Evolutionary conservation across 2,113 vertebrate species (phyloP).

Genomic region (Clarias gariepinus): DNA sequence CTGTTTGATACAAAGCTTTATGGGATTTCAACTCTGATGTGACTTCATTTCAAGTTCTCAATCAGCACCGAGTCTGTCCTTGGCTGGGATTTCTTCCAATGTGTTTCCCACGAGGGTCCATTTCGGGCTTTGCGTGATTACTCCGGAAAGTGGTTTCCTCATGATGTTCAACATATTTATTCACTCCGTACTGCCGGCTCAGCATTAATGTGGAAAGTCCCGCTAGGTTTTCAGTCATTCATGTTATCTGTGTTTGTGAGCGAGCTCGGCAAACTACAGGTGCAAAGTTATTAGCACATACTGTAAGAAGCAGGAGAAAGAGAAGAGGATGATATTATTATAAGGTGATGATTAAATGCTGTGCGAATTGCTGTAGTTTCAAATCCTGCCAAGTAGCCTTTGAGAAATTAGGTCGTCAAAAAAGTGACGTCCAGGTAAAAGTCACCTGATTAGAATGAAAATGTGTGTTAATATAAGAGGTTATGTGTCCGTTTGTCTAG

Average conservation of each 20-base stretch:
- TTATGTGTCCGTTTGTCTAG: no score
- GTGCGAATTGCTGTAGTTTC: no score
- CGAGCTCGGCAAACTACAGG: no score
- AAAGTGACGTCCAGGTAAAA: no score
- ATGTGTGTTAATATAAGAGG: no score
- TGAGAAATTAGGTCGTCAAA: no score
- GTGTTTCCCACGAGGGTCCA: not conserved
- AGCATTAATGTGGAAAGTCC: not conserved
- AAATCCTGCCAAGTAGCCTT: no score
- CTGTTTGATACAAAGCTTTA: not conserved
- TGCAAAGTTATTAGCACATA: no score
- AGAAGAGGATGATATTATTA: no score
- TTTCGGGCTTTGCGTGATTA: not conserved
- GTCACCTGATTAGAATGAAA: no score
- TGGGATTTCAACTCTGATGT: not conserved
- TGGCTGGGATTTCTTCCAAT: not conserved
- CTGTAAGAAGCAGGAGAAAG: no score
- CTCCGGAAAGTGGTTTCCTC: not conserved
- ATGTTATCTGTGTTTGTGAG: not conserved
- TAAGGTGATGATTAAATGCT: no score
- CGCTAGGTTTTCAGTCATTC: not conserved
- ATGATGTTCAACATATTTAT: not conserved
- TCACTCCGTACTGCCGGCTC: not conserved
- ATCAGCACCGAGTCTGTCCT: not conserved
- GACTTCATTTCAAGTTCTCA: not conserved